phyloP scores from a whole-genome alignment of 2,888 invertebrate species.

The Tipula unca region DNA sequence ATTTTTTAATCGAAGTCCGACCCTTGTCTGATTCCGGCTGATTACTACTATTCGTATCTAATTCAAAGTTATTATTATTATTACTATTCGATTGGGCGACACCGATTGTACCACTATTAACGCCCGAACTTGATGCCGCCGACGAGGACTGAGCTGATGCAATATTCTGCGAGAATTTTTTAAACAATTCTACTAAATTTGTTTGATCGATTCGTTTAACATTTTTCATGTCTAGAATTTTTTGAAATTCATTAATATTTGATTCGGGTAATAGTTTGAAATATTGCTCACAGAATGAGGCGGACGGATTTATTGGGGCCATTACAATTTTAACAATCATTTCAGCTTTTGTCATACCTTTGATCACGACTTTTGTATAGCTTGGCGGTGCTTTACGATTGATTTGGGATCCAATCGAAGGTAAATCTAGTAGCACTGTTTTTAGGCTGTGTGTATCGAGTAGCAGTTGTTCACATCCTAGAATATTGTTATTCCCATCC shows the following conservation, averaged over 20 bases:
- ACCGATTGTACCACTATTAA: neutral
- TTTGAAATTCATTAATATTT: constrained; percentile 83
- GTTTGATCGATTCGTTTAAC: constrained; percentile 50
- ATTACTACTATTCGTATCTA: neutral
- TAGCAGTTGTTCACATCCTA: constrained; percentile 91
- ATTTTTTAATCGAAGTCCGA: constrained; percentile 42
- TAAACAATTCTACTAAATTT: neutral
- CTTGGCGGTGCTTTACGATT: constrained; percentile 83
- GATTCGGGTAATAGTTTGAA: constrained; percentile 83
- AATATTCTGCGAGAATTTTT: neutral
- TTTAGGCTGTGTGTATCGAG: constrained; percentile 91
- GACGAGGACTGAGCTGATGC: neutral
- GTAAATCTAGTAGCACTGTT: constrained; percentile 87
- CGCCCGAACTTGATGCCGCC: neutral
- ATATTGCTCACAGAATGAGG: constrained; percentile 82
- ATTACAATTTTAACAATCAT: constrained; percentile 98
- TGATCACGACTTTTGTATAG: constrained; percentile 62
- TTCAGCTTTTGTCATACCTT: constrained; percentile 94
- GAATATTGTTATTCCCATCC: constrained; percentile 36
- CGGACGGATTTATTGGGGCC: constrained; percentile 77
- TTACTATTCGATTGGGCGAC: neutral
- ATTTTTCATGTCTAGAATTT: constrained; percentile 91
- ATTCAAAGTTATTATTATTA: neutral
- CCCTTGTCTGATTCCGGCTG: constrained; percentile 39
- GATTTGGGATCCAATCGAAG: constrained; percentile 83